Percentiles rank a stretch among this genome's conserved stretches.
Conservation (phyloP, 2,888 invertebrate genomes). For the Margaritifera margaritifera region DNA sequence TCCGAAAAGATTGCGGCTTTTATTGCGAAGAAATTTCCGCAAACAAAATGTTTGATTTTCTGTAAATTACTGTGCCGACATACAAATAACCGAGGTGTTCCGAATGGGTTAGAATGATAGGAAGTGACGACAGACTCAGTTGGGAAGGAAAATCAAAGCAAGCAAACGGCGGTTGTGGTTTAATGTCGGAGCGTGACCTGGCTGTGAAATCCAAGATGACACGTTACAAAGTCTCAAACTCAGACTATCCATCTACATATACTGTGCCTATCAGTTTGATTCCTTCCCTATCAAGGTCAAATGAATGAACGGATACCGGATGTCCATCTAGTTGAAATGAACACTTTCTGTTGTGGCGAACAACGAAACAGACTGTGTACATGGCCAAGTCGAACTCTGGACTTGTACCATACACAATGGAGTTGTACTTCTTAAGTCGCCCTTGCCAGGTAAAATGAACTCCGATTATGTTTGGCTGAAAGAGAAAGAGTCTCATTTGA, state of each 20-base stretch:
- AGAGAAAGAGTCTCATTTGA: constrained; percentile 2
- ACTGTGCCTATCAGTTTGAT: constrained; percentile 46
- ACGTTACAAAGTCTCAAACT: no score
- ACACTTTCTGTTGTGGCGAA: constrained; percentile 83
- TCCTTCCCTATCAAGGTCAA: constrained; percentile 39
- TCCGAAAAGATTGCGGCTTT: no score
- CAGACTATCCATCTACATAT: constrained; percentile 20
- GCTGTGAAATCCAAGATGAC: no score
- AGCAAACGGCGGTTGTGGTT: no score
- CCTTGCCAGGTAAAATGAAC: constrained; percentile 53
- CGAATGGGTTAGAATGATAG: no score
- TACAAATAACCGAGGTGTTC: no score
- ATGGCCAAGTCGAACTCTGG: constrained; percentile 93
- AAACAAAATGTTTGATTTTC: no score
- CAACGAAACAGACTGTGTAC: constrained; percentile 88
- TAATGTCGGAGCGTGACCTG: no score
- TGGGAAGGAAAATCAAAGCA: no score
- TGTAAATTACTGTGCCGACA: no score
- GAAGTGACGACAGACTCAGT: no score
- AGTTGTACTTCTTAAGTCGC: constrained; percentile 49
- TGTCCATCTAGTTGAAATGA: constrained; percentile 83
- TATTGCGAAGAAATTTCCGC: no score
- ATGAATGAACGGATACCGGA: constrained; percentile 83
- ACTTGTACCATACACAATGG: constrained; percentile 75
- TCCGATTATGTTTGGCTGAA: constrained; percentile 46